Evolutionary conservation across 37 sponge, comb jelly and placozoan genomes (phyloP).

Genomic region (Spongilla lacustris): DNA sequence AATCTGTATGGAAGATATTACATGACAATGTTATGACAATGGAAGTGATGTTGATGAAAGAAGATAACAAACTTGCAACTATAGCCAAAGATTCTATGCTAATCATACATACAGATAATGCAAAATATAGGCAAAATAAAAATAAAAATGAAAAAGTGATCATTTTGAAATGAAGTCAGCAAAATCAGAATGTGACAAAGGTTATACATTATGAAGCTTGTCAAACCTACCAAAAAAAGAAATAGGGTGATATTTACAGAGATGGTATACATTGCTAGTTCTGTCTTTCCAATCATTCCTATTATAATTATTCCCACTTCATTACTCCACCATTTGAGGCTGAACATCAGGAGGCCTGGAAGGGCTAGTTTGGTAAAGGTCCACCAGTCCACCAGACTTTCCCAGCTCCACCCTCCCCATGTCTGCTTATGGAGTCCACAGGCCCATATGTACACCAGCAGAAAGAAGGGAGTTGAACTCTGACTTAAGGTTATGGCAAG

Average conservation of each 20-base stretch:
- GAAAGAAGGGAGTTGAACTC: conserved; percentile 14
- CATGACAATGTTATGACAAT: too few relatives aligned
- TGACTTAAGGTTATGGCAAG: conserved; percentile 13
- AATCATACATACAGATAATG: too few relatives aligned
- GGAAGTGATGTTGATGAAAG: too few relatives aligned
- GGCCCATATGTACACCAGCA: conserved; percentile 30
- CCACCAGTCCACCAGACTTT: conserved; percentile 43
- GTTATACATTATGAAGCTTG: too few relatives aligned
- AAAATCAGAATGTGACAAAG: too few relatives aligned
- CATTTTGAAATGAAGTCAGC: too few relatives aligned
- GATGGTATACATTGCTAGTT: conserved; percentile 47
- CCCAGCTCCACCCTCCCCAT: conserved; percentile 76
- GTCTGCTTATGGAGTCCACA: conserved; percentile 49
- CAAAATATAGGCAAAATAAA: too few relatives aligned
- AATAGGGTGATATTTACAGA: conserved; percentile 15
- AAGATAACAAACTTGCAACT: too few relatives aligned
- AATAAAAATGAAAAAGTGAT: too few relatives aligned
- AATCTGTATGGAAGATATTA: conserved; percentile 41
- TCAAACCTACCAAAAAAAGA: too few relatives aligned
- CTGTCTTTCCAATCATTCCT: conserved; percentile 41
- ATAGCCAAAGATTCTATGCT: too few relatives aligned
- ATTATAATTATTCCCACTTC: conserved; percentile 56
- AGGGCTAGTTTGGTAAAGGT: neutral
- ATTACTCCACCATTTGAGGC: conserved; percentile 59
- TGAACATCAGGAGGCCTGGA: conserved; percentile 41